Evolutionary conservation across 2,888 invertebrate species (phyloP), one percentile per base, ranked within the genome.

Genomic region (Nephrocerus scutellatus): DNA sequence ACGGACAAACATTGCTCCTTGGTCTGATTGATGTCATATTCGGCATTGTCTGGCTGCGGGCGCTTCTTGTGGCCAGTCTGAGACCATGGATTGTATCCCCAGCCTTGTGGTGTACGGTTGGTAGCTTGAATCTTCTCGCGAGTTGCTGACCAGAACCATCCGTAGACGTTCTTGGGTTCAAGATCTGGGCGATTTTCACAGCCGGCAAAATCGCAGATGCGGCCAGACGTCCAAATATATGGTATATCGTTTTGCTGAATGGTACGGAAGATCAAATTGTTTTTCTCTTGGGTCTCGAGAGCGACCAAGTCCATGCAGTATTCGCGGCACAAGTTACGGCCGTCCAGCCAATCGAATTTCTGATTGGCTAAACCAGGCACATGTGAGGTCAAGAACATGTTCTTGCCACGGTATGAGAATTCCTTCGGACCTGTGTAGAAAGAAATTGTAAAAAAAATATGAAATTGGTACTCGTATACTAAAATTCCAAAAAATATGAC

Each of bases 61-160:
- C 74, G 74, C 72, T 89, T 89, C 74, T 89, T 89, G 77, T 89
- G 89, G 5, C 90, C 90, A 31, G 89, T 89, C 61, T 82, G 80
- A 3, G 87, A 87, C 89, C 89, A 89, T 9, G 89, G 87, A 68
- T 87, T 88, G 79, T 85, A 88, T 52, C 79, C 79, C 68, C 68
- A 69, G 12, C 68, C 67, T 46, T 61, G 62, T 51, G 69, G 68
- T 53, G 65, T 77, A 70, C 79, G 76, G 71, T 83, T 86, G 55
- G 89, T 89, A 28, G 89, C 82, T 28, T 83, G 70, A 68, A 90
- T 77, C 76, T 89, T 88, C 68, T 84, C 87, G 43, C 89, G 79
- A 59, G 86, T 87, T 30, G 87, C 85, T 13, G 88, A 88, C 90
- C 90, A 91, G 78, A 90, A 90, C 90, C 90, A 91, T 29, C 90